phyloP scores from a whole-genome alignment of 2,113 vertebrate species.

The Carassius carassius region DNA sequence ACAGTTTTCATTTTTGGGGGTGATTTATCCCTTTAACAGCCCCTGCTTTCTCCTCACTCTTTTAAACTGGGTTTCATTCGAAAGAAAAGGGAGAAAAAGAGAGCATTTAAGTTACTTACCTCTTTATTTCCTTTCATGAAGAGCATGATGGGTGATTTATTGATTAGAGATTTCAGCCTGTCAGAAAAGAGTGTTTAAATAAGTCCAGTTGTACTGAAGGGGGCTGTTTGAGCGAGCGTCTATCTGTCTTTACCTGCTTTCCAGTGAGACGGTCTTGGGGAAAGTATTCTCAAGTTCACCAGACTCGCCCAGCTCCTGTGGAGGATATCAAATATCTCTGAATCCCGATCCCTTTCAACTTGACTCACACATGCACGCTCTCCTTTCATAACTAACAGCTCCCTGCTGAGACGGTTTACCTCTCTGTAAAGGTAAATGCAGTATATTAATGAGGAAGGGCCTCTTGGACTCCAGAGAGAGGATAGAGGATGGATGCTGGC shows the following conservation, averaged over 20 bases:
- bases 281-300: constrained; percentile 86
- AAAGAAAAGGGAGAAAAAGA: background rate
- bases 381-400: background rate
- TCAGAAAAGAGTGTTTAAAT: constrained; percentile 40
- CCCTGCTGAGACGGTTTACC: constrained; percentile 28
- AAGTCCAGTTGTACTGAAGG: background rate
- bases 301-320: constrained; percentile 87
- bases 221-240: background rate
- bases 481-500: constrained; percentile 29
- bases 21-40: background rate
- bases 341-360: background rate
- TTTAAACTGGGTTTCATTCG: background rate
- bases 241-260: constrained; percentile 78
- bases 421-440: constrained; percentile 40
- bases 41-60: background rate
- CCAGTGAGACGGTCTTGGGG: constrained; percentile 83
- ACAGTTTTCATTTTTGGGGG: background rate
- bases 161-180: constrained; percentile 86
- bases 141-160: constrained; percentile 88
- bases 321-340: constrained; percentile 42
- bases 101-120: constrained; percentile 64
- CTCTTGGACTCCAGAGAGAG: background rate
- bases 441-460: constrained; percentile 45
- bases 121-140: constrained; percentile 97
- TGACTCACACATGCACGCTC: background rate